phyloP scores from a whole-genome alignment of 2,113 vertebrate species.

The Eudyptes chrysolophus region DNA sequence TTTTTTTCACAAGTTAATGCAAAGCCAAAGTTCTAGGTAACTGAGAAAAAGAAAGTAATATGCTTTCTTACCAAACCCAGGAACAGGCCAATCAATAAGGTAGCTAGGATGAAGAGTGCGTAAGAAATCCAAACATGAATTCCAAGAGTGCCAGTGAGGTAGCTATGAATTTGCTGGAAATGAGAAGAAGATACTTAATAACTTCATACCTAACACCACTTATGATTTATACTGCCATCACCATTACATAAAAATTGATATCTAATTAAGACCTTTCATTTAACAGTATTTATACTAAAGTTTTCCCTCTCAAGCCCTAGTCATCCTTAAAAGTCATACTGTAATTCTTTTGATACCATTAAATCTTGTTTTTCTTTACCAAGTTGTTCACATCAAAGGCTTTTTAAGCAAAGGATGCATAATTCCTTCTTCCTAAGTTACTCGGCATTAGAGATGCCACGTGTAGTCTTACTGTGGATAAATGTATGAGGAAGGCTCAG shows the following conservation, averaged over 20 bases:
- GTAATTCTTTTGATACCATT: not conserved
- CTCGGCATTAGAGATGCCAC: not conserved
- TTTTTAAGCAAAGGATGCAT: not conserved
- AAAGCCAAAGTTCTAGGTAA: not conserved
- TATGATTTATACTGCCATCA: not conserved
- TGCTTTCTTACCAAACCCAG: conserved; percentile 83
- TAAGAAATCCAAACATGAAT: conserved; percentile 85
- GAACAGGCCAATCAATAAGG: conserved; percentile 82
- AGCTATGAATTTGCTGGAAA: conserved; percentile 84
- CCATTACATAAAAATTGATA: not conserved
- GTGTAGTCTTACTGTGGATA: not conserved
- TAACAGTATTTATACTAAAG: not conserved
- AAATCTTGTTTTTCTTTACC: not conserved
- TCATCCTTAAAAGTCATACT: not conserved
- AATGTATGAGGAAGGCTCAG: not conserved
- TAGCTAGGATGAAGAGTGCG: conserved; percentile 78
- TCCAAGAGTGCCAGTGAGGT: conserved; percentile 83
- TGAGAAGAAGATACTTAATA: not conserved
- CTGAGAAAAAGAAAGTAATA: not conserved
- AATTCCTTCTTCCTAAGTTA: not conserved
- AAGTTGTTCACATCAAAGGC: not conserved
- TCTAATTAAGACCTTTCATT: not conserved
- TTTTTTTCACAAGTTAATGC: not conserved
- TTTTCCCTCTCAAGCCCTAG: not conserved
- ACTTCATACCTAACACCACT: not conserved